Percentiles rank a stretch among this genome's conserved stretches.
phyloP scores from a whole-genome alignment of 2,888 invertebrate species.

The Bombylius major region DNA sequence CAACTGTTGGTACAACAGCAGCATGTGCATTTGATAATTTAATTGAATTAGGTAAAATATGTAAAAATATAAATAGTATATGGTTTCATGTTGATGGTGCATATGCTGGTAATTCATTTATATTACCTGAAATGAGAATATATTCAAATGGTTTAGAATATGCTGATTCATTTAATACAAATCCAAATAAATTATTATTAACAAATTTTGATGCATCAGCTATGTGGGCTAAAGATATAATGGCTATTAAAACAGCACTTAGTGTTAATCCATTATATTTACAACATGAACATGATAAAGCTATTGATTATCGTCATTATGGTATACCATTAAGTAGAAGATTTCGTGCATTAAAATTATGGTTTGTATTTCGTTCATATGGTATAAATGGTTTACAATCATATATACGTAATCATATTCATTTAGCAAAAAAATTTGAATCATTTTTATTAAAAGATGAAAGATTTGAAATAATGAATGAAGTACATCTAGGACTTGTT shows the following conservation, averaged over 20 bases:
- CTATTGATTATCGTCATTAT: constrained; percentile 68
- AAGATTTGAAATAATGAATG: constrained; percentile 64
- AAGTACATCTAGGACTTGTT: constrained; percentile 62
- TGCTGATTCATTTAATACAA: constrained; percentile 77
- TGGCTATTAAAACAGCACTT: constrained; percentile 67
- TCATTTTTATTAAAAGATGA: constrained; percentile 50
- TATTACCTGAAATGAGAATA: constrained; percentile 68
- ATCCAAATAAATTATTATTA: constrained; percentile 78
- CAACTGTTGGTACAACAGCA: constrained; percentile 72
- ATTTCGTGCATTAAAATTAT: constrained; percentile 74
- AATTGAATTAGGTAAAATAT: constrained; percentile 61
- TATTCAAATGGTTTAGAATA: constrained; percentile 54
- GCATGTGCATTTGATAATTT: constrained; percentile 75
- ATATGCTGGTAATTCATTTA: constrained; percentile 75
- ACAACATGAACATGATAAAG: constrained; percentile 63
- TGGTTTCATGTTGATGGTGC: constrained; percentile 86
- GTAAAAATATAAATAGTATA: constrained; percentile 45
- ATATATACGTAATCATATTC: constrained; percentile 72
- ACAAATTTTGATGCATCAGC: constrained; percentile 78
- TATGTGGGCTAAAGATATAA: constrained; percentile 68
- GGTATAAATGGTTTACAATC: constrained; percentile 69
- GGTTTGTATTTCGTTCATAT: constrained; percentile 75
- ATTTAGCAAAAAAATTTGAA: constrained; percentile 64
- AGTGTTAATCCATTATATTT: constrained; percentile 77
- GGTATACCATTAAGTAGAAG: constrained; percentile 74